Conservation (phyloP, 1,140 invertebrate genomes). For the Microplitis mediator region DNA sequence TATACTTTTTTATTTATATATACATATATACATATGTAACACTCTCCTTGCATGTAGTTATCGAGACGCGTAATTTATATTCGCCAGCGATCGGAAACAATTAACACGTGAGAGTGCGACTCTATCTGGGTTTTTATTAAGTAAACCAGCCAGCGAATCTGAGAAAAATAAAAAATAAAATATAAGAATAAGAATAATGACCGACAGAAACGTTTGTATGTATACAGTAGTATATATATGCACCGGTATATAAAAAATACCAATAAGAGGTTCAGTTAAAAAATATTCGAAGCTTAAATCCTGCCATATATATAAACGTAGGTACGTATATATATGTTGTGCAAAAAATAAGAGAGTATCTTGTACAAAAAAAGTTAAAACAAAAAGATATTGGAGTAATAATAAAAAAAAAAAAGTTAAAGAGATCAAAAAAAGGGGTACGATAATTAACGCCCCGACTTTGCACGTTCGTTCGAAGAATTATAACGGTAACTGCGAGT, state of each 20-base stretch:
- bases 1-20: too few species aligned
- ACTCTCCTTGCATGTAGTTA: not conserved
- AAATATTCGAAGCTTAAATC: too few species aligned
- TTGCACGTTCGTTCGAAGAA: constrained; percentile 21
- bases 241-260: too few species aligned
- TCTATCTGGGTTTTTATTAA: constrained; percentile 1
- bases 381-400: not conserved
- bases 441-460: constrained; percentile 28
- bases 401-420: not conserved
- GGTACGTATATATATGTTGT: too few species aligned
- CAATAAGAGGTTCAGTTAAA: too few species aligned
- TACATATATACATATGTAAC: not conserved
- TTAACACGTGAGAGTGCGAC: constrained; percentile 14
- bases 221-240: too few species aligned
- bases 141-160: not conserved
- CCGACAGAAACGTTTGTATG: too few species aligned
- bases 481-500: constrained; percentile 26
- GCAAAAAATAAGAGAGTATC: too few species aligned
- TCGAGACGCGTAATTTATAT: constrained; percentile 6
- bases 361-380: not conserved
- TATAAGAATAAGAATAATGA: not conserved
- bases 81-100: constrained; percentile 10
- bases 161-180: not conserved
- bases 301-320: too few species aligned
- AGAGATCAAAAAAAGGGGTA: constrained; percentile 13